Evolutionary conservation across 2,113 vertebrate genomes (phyloP).

Genomic region (Nesogale talazaci): DNA sequence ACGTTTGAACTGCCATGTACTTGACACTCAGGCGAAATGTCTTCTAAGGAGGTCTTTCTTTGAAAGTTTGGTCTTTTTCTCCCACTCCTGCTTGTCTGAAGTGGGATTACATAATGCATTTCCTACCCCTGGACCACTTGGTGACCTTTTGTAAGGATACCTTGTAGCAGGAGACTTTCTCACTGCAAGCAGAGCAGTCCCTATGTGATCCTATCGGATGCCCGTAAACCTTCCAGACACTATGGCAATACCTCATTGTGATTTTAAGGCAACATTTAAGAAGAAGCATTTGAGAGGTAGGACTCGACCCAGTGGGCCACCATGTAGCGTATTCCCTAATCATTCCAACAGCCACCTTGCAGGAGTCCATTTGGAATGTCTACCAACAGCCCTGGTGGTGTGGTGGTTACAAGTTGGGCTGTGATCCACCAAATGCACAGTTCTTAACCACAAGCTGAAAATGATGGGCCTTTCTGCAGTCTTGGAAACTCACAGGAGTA

Average conservation of each 20-base stretch:
- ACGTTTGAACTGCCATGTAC: background rate
- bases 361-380: background rate
- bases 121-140: background rate
- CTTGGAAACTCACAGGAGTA: no score
- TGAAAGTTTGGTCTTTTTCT: background rate
- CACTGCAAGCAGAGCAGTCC: background rate
- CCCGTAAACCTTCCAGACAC: background rate
- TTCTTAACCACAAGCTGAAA: no score
- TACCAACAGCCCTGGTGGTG: background rate
- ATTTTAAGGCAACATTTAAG: background rate
- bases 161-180: background rate
- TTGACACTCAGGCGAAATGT: background rate
- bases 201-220: background rate
- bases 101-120: background rate
- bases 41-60: background rate
- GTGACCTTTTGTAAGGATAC: background rate
- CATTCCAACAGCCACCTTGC: background rate
- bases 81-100: background rate
- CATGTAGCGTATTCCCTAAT: background rate
- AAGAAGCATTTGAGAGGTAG: background rate
- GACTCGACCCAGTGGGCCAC: background rate
- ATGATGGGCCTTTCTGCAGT: no score
- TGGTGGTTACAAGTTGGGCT: no score
- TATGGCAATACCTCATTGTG: background rate
- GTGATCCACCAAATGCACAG: no score